Percentiles rank a stretch among this genome's conserved stretches.
These are phyloP conservation scores for Nymphalis io DNA, from an alignment of 1,140 invertebrate species.

Conservation along the genomic window DNA sequence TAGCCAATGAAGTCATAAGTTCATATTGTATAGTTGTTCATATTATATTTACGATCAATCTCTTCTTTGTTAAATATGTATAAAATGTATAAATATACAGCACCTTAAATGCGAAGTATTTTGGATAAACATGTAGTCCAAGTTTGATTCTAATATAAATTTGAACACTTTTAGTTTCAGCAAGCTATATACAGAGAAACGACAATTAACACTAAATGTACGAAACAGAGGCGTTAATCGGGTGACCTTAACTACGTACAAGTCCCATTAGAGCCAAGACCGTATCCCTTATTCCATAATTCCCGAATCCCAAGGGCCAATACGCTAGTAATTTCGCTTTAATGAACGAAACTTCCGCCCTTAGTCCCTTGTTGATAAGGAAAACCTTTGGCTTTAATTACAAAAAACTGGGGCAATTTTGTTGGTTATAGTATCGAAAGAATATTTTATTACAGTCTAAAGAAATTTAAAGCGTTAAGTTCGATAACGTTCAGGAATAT, in stretches of 20 bases:
- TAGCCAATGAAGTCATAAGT: too few relatives aligned
- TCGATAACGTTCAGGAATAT: neutral
- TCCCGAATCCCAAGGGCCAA: constrained; percentile 56
- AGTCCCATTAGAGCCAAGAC: constrained; percentile 64
- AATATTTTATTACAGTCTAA: constrained; percentile 4
- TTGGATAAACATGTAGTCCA: neutral
- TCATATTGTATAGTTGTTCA: too few relatives aligned
- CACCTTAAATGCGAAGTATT: too few relatives aligned
- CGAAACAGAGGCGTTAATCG: constrained; percentile 47
- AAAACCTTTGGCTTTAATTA: constrained; percentile 54
- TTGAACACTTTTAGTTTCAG: constrained; percentile 19
- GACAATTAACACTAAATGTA: constrained; percentile 31
- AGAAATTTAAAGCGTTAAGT: neutral
- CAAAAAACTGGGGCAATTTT: constrained; percentile 45
- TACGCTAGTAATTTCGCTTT: constrained; percentile 67
- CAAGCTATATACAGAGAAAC: constrained; percentile 15
- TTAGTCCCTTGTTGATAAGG: constrained; percentile 60
- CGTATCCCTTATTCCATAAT: constrained; percentile 57
- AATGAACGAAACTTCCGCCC: constrained; percentile 66
- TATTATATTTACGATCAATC: too few relatives aligned
- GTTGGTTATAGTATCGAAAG: neutral
- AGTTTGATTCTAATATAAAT: constrained; percentile 3
- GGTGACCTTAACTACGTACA: constrained; percentile 58
- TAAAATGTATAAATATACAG: neutral
- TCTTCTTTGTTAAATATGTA: neutral